Base-by-base conservation (phyloP, 2,888 invertebrate species). In the Agriopis aurantiaria region DNA sequence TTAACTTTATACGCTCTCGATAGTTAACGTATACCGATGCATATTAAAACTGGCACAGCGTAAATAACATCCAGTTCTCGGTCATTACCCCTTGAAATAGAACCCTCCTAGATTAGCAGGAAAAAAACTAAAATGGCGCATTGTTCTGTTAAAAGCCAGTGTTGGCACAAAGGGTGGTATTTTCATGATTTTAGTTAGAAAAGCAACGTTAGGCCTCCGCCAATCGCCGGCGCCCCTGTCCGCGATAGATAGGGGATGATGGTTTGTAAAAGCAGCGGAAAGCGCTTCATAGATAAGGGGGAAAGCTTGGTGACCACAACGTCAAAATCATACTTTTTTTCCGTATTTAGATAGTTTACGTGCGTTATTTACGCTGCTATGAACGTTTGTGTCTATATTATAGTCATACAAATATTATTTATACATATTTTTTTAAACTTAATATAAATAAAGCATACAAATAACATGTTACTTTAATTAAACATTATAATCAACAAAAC, bases 191-290 rank as follows among this genome's bases (percentile, higher is more conserved):
- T 89, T 86, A 87, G 87, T 85, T 85, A 84, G 85, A 85, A 87
- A 85, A 83, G 84, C 82, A 80, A 80, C 85, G 80, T 75, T 78
- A 78, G 75, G 77, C 83, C 82, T 86, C 88, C 85, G 75, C 91
- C 91, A 90, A 91, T 91, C 80, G 88, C 82, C 79, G 78, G 75
- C 81, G 83, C 81, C 83, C 85, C 80, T 82, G 83, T 80, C 78
- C 76, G 82, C 80, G 69, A 91, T 91, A 91, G 91, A 91, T 91
- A 92, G 91, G 91, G 91, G 90, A 85, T 86, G 86, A 69, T 52
- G 73, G 73, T 81, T 77, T 72, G 76, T 80, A 81, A 80, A 80
- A 68, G 68, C 71, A 91, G 91, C 91, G 55, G 0, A 64, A 82
- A 91, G 89, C 90, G 91, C 91, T 90, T 90, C 85, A 89, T 91